Base-by-base conservation (phyloP, 30 jellyfish, hydroid and myxozoan species). In the Aurelia sp. region DNA sequence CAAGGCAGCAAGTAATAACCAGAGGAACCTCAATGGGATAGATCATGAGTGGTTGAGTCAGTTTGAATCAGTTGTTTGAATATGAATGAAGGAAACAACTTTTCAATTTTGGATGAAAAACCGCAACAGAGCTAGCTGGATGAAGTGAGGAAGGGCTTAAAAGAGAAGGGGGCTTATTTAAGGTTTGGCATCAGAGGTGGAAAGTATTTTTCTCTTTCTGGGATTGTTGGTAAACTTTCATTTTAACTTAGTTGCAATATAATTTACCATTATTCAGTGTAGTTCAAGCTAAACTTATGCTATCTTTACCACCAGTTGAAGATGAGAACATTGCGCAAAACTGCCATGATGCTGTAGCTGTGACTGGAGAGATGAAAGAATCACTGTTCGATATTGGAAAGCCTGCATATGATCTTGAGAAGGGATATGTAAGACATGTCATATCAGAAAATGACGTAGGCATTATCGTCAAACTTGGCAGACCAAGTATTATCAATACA, bases 401-500 rank as follows among this genome's bases (percentile, higher is more conserved):
- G 63, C 71, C 97, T 30, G 52, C 76, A 17, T 88, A 93, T 82
- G 98, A 93, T 66, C 60, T 75, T 31, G 98, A 93, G 74, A 76
- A 86, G 48, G 98, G 98, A 21, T 93, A 88, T 67, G 89, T 96
- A 8, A 69, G 97, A 55, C 98, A 93, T 74, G 38, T 81, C 33
- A 83, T 93, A 7, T 63, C 74, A 13, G 97, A 88, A 31, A 89
- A 52, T 7, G 82, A 53, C 72, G 63, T 69, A 38, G 98, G 98
- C 24, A 88, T 93, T 17, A 81, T 83, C 55, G 58, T 93, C 64
- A 96, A 76, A n/a, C 80, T 93, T 7, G 91, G 97, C n/a, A 80
- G 94, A 60, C 98, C 97, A 51, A 88, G 97, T 59, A 93, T 93
- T 20, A 84, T 93, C 27, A 93, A 93, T 73, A 88, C 96, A n/a